Conservation (phyloP, 2,797 vertebrate species). For the Picus viridis region DNA sequence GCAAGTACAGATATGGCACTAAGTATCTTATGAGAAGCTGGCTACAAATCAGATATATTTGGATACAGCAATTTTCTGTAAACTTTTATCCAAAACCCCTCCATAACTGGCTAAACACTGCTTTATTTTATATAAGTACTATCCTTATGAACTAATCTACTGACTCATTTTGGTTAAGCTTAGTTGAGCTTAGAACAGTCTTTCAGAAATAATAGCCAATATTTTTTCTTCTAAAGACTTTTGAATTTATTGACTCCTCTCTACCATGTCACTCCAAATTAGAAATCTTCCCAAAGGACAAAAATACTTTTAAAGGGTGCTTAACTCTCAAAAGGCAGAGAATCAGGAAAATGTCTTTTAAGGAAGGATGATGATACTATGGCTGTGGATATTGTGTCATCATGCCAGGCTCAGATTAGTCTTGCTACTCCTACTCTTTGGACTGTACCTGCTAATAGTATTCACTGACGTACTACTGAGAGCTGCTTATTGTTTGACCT, state of each 20-base stretch:
- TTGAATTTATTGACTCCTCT: constrained; percentile 61
- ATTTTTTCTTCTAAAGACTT: constrained; percentile 40
- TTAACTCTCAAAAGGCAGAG: constrained; percentile 44
- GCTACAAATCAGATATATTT: constrained; percentile 46
- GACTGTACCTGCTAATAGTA: constrained; percentile 16
- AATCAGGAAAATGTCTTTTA: constrained; percentile 37
- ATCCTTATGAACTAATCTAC: constrained; percentile 10
- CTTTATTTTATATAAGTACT: not conserved
- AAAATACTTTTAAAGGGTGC: constrained; percentile 14
- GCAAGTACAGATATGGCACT: constrained; percentile 59
- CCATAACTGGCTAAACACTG: not conserved
- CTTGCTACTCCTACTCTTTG: constrained; percentile 26
- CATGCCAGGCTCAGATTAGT: constrained; percentile 51
- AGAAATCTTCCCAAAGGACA: not conserved
- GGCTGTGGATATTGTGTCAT: constrained; percentile 26
- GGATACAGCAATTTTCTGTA: constrained; percentile 25
- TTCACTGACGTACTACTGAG: not conserved
- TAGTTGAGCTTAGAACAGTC: constrained; percentile 1
- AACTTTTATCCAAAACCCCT: constrained; percentile 18
- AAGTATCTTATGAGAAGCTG: constrained; percentile 10
- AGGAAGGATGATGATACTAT: constrained; percentile 28
- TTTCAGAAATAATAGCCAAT: constrained; percentile 36
- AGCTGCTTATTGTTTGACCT: constrained; percentile 19
- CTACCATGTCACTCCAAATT: constrained; percentile 5
- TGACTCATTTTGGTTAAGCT: constrained; percentile 14